Percentiles rank a stretch among this genome's conserved stretches.
These are phyloP conservation scores for Urocitellus parryii DNA, from an alignment of 2,113 vertebrate genomes.

Conservation along the genomic window DNA sequence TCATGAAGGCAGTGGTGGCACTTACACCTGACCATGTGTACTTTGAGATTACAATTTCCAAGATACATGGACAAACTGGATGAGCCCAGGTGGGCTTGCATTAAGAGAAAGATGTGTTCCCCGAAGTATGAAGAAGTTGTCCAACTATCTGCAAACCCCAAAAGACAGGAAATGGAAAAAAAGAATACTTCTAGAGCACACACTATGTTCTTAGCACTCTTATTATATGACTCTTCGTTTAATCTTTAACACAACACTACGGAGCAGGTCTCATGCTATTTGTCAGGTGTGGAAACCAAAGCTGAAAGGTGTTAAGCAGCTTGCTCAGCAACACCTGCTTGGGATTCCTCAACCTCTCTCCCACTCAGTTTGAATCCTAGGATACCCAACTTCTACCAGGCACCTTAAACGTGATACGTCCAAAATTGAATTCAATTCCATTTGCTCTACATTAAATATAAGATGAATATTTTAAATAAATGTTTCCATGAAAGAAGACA, in stretches of 20 bases:
- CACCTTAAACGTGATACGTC: neutral
- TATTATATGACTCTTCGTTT: neutral
- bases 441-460: neutral
- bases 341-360: neutral
- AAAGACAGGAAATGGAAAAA: neutral
- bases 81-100: neutral
- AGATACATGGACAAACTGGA: neutral
- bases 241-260: neutral
- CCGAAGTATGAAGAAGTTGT: neutral
- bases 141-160: neutral
- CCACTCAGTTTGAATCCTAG: neutral
- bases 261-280: neutral
- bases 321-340: neutral
- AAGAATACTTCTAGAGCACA: neutral
- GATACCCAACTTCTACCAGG: neutral
- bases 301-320: neutral
- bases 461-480: conserved; percentile 23
- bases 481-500: neutral
- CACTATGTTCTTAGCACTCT: neutral
- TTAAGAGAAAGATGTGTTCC: neutral
- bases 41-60: neutral
- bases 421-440: neutral
- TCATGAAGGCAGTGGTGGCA: neutral
- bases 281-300: neutral
- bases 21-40: neutral